Base-by-base conservation (phyloP, 2,797 vertebrate genomes). In the Gallinago solitaria region DNA sequence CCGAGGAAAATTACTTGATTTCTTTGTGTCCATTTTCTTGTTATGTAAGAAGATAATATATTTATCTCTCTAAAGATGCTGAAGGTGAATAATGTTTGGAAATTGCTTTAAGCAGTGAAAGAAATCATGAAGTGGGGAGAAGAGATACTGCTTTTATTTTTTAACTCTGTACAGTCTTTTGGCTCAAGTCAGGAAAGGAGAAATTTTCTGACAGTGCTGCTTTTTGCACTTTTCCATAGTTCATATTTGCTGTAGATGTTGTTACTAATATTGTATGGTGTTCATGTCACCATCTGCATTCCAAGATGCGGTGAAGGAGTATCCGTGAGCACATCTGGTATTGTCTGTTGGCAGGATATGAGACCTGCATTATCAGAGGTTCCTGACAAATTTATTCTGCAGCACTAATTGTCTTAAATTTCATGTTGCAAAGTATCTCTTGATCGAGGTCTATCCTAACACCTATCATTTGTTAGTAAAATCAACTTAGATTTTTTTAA, bases 261-360 rank as follows among this genome's bases (percentile, higher is more conserved):
- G 41, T 41, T 65, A 20, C 30, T 47, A 12, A 11, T 35, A 3
- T 6, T 20, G 21, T 27, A 4, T n/a, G 43, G 39, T 33, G 65
- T 39, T 59, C 1, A 0, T 45, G 16, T 60, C 5, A 1, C 41
- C n/a, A 2, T 24, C 27, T 53, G 14, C 23, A 1, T 74, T 24
- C 25, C 41, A 19, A 16, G 50, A 19, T 35, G 56, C 35, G 41
- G 37, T 53, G 56, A 73, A 43, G 32, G 30, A 39, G n/a, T 30
- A 35, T 35, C 19, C 50, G 21, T 35, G 80, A 70, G 67, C 19
- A 35, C 50, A 32, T 54, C 28, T 77, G 70, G n/a, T n/a, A 12
- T 3, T 20, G 16, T 50, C 51, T 81, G 35, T 32, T 56, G 45
- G 65, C 30, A 64, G 51, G 54, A 11, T 4, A 16, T 4, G 25